phyloP scores from a whole-genome alignment of 2,888 invertebrate species.

The Drosophila neoperkinsi region DNA sequence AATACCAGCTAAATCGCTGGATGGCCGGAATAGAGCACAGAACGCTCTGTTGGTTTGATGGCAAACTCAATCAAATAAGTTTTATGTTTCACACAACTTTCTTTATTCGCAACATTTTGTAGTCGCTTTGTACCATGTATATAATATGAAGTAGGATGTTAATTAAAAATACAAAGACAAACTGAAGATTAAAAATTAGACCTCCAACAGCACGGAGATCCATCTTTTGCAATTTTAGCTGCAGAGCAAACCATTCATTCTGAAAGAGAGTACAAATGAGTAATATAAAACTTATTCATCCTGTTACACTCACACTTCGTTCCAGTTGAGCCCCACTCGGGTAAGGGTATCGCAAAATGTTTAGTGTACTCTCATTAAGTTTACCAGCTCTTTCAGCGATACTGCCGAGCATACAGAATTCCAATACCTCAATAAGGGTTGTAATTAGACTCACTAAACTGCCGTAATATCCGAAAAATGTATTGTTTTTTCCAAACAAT shows the following conservation, averaged over 20 bases:
- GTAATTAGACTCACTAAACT: fast-evolving
- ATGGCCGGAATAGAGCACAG: no score
- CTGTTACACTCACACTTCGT: constrained; percentile 28
- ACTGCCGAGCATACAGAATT: background rate
- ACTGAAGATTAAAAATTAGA: constrained; percentile 17
- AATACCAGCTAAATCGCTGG: no score
- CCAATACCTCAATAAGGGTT: background rate
- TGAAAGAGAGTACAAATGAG: constrained; percentile 5
- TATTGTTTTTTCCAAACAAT: background rate
- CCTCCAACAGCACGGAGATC: constrained; percentile 17
- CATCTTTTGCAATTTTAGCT: constrained; percentile 33
- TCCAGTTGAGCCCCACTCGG: constrained; percentile 8
- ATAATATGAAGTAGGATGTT: constrained; percentile 35
- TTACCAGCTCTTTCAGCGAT: background rate
- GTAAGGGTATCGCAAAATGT: constrained; percentile 14
- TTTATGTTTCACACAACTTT: background rate
- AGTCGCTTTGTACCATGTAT: constrained; percentile 46
- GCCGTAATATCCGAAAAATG: fast-evolving
- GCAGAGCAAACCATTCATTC: constrained; percentile 42
- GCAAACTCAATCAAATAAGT: no score
- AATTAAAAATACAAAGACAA: constrained; percentile 16
- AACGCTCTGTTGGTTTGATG: no score
- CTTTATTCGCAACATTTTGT: background rate
- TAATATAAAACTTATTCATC: fast-evolving
- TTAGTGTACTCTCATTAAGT: background rate